Base-by-base conservation (phyloP, 2,888 invertebrate species). In the Toxonevra muliebris region DNA sequence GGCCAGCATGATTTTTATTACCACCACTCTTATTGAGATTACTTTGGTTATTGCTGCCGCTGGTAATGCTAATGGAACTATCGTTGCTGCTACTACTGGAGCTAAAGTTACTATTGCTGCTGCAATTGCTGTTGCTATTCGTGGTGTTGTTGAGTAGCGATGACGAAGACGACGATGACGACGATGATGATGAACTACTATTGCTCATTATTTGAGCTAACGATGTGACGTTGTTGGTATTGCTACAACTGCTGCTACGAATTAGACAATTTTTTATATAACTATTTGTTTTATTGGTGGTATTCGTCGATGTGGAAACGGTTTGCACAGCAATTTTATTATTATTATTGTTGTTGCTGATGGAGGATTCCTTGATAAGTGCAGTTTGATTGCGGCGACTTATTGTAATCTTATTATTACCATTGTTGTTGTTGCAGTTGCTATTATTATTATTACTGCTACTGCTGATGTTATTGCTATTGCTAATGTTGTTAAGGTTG, bases 161-260 rank as follows among this genome's bases (percentile, higher is more conserved):
- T 71, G 66, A 55, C 20, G 79, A 78, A 17, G 78, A 76, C 69
- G 76, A 77, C 77, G 70, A 76, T 82, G 69, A 69, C 69, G 66
- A 55, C 20, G 79, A 78, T 19, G 78, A 76, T 69, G 76, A 77
- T 76, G 70, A 75, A 76, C 76, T 82, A 76, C 80, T 82, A 67
- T 81, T 82, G 77, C 82, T 81, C 81, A 81, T 79, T 76, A 81
- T 81, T 78, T 81, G 81, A 57, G 81, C 81, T 77, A 81, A 60
- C 17, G 81, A 81, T 41, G 81, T 81, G 74, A 81, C 80, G 76
- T 81, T 81, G 71, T 77, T 82, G 61, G 78, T 81, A 55, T 79
- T 82, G 75, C 80, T 82, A 76, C 82, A 81, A 75, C 81, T 82
- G 74, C 82, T 81, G 75, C 81, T 81, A 74, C 82, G 80, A 71